Evolutionary conservation across 2,113 vertebrate genomes (phyloP).

Genomic region (Himantopus leucocephalus): DNA sequence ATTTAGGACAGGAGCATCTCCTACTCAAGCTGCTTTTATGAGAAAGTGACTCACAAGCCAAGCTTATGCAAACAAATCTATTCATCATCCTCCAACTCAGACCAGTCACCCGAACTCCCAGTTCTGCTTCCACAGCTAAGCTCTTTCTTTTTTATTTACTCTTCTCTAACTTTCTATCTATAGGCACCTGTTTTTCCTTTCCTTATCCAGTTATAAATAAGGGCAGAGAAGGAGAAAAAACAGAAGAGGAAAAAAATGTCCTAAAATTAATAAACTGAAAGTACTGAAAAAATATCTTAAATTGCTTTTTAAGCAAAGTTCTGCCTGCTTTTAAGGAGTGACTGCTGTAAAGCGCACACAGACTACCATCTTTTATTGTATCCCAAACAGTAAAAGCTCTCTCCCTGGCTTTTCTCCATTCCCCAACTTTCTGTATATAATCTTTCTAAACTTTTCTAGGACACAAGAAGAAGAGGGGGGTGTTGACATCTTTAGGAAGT

Average conservation of each 20-base stretch:
- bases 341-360: neutral
- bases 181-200: neutral
- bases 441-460: neutral
- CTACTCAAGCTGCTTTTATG: neutral
- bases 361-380: neutral
- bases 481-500: neutral
- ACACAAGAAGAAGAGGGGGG: neutral
- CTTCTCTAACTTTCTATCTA: neutral
- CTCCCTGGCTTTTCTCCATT: neutral
- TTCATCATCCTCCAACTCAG: conserved; percentile 34
- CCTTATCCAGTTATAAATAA: neutral
- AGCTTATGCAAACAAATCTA: conserved; percentile 17
- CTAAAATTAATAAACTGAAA: neutral
- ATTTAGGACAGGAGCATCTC: conserved; percentile 21
- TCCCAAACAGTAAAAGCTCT: neutral
- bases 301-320: neutral
- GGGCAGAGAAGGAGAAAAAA: neutral
- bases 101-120: neutral
- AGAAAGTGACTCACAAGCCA: conserved; percentile 38
- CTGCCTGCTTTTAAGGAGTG: neutral
- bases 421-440: neutral
- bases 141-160: neutral
- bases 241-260: neutral
- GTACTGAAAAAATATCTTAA: neutral
- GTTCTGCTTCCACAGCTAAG: neutral